phyloP scores from a whole-genome alignment of 2,888 invertebrate genomes.

The Caenorhabditis imperialis region DNA sequence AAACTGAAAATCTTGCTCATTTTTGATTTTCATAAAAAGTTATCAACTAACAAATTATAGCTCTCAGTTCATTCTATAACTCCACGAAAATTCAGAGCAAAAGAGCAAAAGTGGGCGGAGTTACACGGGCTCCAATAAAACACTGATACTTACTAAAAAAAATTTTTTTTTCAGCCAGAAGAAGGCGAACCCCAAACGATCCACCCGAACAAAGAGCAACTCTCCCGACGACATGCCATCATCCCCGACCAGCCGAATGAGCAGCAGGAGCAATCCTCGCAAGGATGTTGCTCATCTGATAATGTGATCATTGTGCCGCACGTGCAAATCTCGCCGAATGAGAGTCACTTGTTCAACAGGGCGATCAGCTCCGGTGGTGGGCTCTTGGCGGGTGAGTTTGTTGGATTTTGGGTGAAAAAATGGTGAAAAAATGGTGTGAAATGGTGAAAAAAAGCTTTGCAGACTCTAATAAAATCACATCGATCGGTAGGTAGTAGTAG shows the following conservation, averaged over 20 bases:
- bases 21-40: too few relatives aligned
- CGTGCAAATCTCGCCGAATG: conserved; percentile 75
- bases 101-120: too few relatives aligned
- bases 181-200: conserved; percentile 72
- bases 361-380: conserved; percentile 77
- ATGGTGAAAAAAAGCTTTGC: conserved; percentile 3
- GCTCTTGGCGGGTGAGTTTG: conserved; percentile 72
- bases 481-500: conserved; percentile 31
- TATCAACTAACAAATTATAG: too few relatives aligned
- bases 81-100: too few relatives aligned
- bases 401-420: neutral
- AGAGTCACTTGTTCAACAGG: conserved; percentile 75
- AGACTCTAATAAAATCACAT: conserved; percentile 36
- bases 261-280: conserved; percentile 41
- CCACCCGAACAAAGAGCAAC: conserved; percentile 76
- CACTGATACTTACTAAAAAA: neutral
- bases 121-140: too few relatives aligned
- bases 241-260: conserved; percentile 65
- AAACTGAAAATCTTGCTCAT: too few relatives aligned
- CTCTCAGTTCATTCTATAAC: too few relatives aligned
- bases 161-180: conserved; percentile 54
- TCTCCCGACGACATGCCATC: conserved; percentile 74
- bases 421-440: neutral
- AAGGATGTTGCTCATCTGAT: conserved; percentile 68
- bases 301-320: conserved; percentile 78